phyloP scores from a whole-genome alignment of 2,888 invertebrate genomes.

The Adela reaumurella region DNA sequence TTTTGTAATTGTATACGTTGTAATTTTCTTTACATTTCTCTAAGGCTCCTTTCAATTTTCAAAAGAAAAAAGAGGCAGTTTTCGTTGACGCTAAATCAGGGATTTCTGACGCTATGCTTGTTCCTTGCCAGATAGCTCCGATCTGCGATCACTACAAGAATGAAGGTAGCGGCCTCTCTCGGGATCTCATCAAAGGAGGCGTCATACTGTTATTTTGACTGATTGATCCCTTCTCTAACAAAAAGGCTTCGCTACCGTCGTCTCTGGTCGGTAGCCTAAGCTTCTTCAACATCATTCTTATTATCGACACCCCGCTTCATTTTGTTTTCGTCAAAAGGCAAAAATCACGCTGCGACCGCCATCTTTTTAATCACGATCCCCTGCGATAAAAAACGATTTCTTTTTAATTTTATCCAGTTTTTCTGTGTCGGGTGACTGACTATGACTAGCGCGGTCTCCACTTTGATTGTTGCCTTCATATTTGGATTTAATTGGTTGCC shows the following conservation, averaged over 20 bases:
- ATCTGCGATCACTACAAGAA: too few relatives aligned
- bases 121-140: too few relatives aligned
- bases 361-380: constrained; percentile 22
- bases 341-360: constrained; percentile 50
- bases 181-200: constrained; percentile 55
- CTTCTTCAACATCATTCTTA: constrained; percentile 55
- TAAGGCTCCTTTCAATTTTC: too few relatives aligned
- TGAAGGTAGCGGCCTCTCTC: constrained; percentile 17
- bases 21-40: too few relatives aligned
- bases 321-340: constrained; percentile 30
- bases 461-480: constrained; percentile 51
- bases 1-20: too few relatives aligned
- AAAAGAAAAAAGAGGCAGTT: too few relatives aligned
- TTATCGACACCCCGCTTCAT: constrained; percentile 39
- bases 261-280: constrained; percentile 56
- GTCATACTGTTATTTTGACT: constrained; percentile 58
- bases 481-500: constrained; percentile 58
- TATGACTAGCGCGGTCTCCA: constrained; percentile 30
- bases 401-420: constrained; percentile 30
- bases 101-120: too few relatives aligned
- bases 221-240: constrained; percentile 51
- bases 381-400: constrained; percentile 31
- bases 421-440: not conserved
- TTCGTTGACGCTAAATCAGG: too few relatives aligned
- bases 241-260: constrained; percentile 51